phyloP scores from a whole-genome alignment of 1,140 invertebrate species.

The Panagrolaimus sp. region DNA sequence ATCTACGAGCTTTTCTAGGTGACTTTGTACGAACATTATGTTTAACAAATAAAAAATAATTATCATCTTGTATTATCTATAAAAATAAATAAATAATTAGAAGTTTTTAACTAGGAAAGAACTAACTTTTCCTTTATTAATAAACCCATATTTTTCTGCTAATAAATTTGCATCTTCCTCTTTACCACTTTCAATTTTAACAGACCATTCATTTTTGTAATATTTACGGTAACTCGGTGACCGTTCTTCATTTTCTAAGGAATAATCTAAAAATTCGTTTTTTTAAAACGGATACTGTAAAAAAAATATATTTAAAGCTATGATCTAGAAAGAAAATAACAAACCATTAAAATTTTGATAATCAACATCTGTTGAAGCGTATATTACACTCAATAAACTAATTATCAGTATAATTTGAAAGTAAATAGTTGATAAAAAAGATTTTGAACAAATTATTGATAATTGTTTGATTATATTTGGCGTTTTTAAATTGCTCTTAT shows the following conservation, averaged over 20 bases:
- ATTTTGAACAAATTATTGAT: too few relatives aligned
- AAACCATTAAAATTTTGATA: too few relatives aligned
- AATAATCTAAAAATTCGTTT: too few relatives aligned
- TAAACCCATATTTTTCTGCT: conserved; percentile 56
- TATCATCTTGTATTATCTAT: conserved; percentile 2
- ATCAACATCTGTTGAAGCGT: too few relatives aligned
- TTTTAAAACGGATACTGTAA: too few relatives aligned
- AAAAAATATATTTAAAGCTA: too few relatives aligned
- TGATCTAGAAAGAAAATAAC: too few relatives aligned
- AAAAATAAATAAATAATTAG: neutral
- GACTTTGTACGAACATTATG: neutral
- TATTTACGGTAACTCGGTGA: conserved; percentile 20
- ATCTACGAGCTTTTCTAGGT: neutral
- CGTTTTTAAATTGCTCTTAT: too few relatives aligned
- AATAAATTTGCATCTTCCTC: conserved; percentile 45
- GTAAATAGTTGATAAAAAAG: too few relatives aligned
- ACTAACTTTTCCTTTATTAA: conserved; percentile 50
- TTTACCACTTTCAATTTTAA: conserved; percentile 44
- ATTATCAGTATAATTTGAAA: too few relatives aligned
- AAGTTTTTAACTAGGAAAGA: conserved; percentile 7
- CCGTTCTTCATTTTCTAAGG: neutral
- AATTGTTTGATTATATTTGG: too few relatives aligned
- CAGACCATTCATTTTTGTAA: conserved; percentile 55
- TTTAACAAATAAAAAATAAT: conserved; percentile 11
- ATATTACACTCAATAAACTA: too few relatives aligned